Conservation (phyloP, 2,113 vertebrate genomes). For the Excalfactoria chinensis region DNA sequence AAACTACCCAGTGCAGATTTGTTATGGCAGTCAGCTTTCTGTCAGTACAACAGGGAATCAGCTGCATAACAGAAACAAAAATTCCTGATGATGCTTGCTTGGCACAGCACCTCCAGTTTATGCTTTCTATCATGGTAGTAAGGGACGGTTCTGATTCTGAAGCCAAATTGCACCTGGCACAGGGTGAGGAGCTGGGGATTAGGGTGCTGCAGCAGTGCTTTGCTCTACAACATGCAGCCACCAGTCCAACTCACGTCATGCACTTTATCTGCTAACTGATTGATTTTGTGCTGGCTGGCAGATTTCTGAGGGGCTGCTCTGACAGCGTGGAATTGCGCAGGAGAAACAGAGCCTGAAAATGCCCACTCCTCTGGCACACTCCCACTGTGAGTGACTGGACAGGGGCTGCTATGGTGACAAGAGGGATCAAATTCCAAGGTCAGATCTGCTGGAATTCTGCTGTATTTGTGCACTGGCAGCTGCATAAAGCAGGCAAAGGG, state of each 20-base stretch:
- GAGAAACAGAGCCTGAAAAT: background rate
- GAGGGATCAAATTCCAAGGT: background rate
- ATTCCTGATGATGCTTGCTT: background rate
- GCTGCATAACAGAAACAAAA: background rate
- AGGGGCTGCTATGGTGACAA: background rate
- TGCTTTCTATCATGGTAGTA: background rate
- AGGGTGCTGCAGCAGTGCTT: background rate
- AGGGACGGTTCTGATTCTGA: background rate
- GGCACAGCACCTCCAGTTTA: background rate
- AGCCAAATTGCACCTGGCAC: background rate
- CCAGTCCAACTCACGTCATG: rapidly evolving
- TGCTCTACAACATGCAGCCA: background rate
- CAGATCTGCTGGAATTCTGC: background rate
- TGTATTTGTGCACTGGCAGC: background rate
- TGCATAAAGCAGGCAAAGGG: background rate
- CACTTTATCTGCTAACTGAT: background rate
- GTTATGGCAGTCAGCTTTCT: constrained; percentile 27
- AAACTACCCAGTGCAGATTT: constrained; percentile 24
- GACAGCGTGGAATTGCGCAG: background rate
- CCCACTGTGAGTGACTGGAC: background rate
- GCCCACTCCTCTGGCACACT: background rate
- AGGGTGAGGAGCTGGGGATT: too few species aligned
- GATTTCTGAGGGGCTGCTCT: background rate
- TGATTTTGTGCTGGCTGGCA: background rate
- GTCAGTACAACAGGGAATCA: background rate